Conservation (phyloP, 2,797 vertebrate genomes). For the Smutsia gigantea region DNA sequence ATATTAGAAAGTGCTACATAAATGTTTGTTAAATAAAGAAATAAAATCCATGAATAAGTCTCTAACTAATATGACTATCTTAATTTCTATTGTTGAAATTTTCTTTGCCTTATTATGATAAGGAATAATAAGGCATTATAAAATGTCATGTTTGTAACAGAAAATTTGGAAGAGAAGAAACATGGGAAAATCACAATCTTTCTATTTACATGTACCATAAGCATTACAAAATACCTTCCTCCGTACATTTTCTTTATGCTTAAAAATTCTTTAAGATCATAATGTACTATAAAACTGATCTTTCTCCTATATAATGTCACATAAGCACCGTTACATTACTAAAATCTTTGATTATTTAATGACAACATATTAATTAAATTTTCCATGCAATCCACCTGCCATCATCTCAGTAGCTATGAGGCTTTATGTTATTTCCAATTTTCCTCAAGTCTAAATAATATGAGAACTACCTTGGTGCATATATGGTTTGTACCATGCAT, state of each 20-base stretch:
- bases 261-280: background rate
- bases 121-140: background rate
- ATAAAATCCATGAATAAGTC: background rate
- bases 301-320: background rate
- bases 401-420: background rate
- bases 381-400: background rate
- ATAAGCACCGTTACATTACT: background rate
- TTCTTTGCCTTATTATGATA: conserved; percentile 2
- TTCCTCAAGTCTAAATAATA: background rate
- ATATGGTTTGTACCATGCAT: background rate
- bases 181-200: background rate
- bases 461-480: background rate
- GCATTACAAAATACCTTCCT: background rate
- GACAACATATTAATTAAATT: too few relatives aligned
- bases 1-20: background rate
- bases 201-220: background rate
- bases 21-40: background rate
- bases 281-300: background rate
- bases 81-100: background rate
- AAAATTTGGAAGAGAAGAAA: background rate
- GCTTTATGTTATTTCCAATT: background rate
- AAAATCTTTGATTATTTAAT: background rate
- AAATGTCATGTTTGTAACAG: background rate
- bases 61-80: background rate
- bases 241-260: background rate